Percentiles rank a stretch among this genome's conserved stretches.
Evolutionary conservation across 2,113 vertebrate species (phyloP).

Genomic region (Illadopsis cleaveri): DNA sequence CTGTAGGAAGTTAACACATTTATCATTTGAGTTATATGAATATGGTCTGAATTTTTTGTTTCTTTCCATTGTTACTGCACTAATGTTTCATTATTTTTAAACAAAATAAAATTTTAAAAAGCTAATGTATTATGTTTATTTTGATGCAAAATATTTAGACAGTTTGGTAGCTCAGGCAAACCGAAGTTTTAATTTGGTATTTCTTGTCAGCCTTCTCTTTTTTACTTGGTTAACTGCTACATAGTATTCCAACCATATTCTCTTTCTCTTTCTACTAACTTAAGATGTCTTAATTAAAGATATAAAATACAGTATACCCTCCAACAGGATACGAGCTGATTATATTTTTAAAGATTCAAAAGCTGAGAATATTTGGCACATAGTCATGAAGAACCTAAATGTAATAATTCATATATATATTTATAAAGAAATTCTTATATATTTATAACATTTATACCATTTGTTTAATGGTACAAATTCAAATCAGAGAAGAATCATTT

Average conservation of each 20-base stretch:
- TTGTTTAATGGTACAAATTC: not conserved
- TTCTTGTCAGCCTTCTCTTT: not conserved
- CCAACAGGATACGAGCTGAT: not conserved
- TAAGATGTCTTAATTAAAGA: not conserved
- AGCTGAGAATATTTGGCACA: not conserved
- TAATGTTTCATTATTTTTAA: not conserved
- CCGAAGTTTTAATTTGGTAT: not conserved
- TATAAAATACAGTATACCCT: not conserved
- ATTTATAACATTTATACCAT: not conserved
- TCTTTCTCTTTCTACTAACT: conserved; percentile 8
- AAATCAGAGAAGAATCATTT: not conserved
- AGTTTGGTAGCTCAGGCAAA: not conserved
- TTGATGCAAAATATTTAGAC: not conserved
- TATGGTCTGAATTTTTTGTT: not conserved
- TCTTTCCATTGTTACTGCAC: not conserved
- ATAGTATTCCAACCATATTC: not conserved
- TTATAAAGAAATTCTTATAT: not conserved
- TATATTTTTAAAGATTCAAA: not conserved
- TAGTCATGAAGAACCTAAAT: not conserved
- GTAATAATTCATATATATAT: not conserved
- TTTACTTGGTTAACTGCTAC: not conserved
- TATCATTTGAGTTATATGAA: not conserved
- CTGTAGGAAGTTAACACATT: not conserved
- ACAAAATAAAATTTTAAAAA: not conserved
- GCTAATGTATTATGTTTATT: not conserved